These are phyloP conservation scores for Lordiphosa andalusiaca DNA, from an alignment of 2,888 invertebrate genomes.

Conservation along the genomic window DNA sequence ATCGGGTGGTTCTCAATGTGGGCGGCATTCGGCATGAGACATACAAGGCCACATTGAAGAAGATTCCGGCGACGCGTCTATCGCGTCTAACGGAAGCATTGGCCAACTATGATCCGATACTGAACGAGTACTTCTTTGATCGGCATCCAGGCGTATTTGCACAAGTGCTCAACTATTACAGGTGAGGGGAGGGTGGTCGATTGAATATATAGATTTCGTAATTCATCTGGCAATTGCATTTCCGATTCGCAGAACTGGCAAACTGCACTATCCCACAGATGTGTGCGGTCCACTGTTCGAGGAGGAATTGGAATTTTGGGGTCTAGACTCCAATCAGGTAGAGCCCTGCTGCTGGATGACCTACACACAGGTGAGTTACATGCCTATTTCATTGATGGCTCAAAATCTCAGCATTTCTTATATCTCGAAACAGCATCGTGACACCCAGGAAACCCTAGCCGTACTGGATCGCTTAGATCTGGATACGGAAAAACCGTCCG, in stretches of 20 bases:
- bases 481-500: conserved; percentile 98
- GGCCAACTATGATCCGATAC: conserved; percentile 99
- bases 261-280: conserved; percentile 99
- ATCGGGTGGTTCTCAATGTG: conserved; percentile 99
- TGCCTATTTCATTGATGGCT: too few relatives aligned
- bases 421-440: conserved; percentile 88
- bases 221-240: not conserved
- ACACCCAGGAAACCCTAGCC: conserved; percentile 99
- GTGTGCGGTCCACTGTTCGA: conserved; percentile 99
- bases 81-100: conserved; percentile 97
- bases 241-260: conserved; percentile 88
- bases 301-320: conserved; percentile 99
- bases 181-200: conserved; percentile 80
- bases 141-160: conserved; percentile 98
- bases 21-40: conserved; percentile 99
- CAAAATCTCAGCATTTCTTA: too few relatives aligned
- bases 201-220: not conserved
- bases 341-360: conserved; percentile 99
- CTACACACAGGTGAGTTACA: conserved; percentile 89
- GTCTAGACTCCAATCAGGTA: conserved; percentile 99
- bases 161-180: conserved; percentile 98
- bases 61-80: conserved; percentile 97
- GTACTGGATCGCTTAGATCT: conserved; percentile 98
- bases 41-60: conserved; percentile 96
- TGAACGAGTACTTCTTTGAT: conserved; percentile 99